phyloP scores from a whole-genome alignment of 2,888 invertebrate species.

The Caenorhabditis parvicauda region DNA sequence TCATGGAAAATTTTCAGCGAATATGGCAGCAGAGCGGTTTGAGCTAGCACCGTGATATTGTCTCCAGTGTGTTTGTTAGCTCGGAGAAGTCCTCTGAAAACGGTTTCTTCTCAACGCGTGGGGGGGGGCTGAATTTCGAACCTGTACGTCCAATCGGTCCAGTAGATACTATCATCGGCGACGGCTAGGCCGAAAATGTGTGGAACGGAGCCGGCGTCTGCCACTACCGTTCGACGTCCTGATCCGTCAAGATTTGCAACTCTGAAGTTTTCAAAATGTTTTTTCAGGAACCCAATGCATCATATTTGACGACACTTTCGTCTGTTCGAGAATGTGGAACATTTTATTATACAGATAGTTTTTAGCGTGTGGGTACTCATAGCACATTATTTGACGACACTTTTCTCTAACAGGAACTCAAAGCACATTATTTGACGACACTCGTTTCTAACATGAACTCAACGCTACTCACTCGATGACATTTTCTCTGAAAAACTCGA shows the following conservation, averaged over 20 bases:
- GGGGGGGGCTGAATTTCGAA: not conserved
- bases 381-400: no score
- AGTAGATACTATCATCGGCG: constrained; percentile 85
- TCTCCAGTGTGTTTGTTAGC: constrained; percentile 81
- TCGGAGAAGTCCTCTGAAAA: constrained; percentile 31
- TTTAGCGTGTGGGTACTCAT: no score
- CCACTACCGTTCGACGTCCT: constrained; percentile 44
- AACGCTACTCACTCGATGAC: no score
- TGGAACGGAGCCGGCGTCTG: constrained; percentile 72
- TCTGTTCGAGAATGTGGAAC: no score
- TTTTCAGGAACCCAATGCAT: no score
- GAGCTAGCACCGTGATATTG: constrained; percentile 89
- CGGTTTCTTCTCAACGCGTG: not conserved
- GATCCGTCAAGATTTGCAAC: constrained; percentile 47
- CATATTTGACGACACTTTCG: no score
- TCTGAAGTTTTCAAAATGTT: constrained; percentile 28
- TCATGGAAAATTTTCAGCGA: constrained; percentile 93
- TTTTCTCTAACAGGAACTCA: no score
- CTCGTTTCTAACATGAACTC: no score
- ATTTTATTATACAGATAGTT: no score
- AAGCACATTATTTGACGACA: no score
- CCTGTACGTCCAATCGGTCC: constrained; percentile 86
- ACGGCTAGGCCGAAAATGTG: constrained; percentile 90
- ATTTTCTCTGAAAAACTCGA: no score
- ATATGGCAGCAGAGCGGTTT: constrained; percentile 87